A percentile compares a stretch with the other conserved stretches of the same genome.
These are phyloP conservation scores for Elysia crispata DNA, from an alignment of 2,888 invertebrate species.

Conservation along the genomic window DNA sequence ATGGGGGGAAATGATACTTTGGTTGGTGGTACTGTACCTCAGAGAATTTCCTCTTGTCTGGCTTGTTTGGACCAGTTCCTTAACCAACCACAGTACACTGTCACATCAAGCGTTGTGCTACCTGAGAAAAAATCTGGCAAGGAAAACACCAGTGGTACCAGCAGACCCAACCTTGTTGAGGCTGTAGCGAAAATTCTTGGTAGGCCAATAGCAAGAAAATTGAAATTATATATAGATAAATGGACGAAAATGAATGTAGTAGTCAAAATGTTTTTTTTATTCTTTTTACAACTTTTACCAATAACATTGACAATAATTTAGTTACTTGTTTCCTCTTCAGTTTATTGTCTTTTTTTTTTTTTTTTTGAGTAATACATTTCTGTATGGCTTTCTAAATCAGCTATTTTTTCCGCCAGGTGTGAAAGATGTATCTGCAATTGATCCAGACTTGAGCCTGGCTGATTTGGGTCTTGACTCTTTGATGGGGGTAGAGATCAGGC, in stretches of 20 bases:
- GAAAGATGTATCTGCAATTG: slow-evolving; percentile 89
- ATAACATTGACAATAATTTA: too few relatives aligned
- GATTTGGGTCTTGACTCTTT: slow-evolving; percentile 98
- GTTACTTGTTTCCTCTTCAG: too few relatives aligned
- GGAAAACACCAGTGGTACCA: slow-evolving; percentile 74
- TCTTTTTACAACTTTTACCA: too few relatives aligned
- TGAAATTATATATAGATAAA: too few relatives aligned
- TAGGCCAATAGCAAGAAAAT: slow-evolving; percentile 61
- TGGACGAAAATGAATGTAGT: too few relatives aligned
- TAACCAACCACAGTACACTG: slow-evolving; percentile 83
- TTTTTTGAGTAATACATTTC: too few relatives aligned
- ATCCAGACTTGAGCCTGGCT: slow-evolving; percentile 87
- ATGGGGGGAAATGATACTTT: slow-evolving; percentile 92
- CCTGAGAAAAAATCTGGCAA: slow-evolving; percentile 88
- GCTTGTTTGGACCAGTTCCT: slow-evolving; percentile 92
- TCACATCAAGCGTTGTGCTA: slow-evolving; percentile 84
- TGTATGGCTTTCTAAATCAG: too few relatives aligned
- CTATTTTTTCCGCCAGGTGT: slow-evolving; percentile 83
- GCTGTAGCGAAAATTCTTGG: slow-evolving; percentile 93
- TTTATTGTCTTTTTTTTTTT: too few relatives aligned
- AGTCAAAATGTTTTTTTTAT: too few relatives aligned
- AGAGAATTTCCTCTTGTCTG: slow-evolving; percentile 95
- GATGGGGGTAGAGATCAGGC: slow-evolving; percentile 99
- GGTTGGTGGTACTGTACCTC: slow-evolving; percentile 96
- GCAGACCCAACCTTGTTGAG: slow-evolving; percentile 84